Evolutionary conservation across 1,140 invertebrate genomes (phyloP).

Genomic region (Drosophila melanica): DNA sequence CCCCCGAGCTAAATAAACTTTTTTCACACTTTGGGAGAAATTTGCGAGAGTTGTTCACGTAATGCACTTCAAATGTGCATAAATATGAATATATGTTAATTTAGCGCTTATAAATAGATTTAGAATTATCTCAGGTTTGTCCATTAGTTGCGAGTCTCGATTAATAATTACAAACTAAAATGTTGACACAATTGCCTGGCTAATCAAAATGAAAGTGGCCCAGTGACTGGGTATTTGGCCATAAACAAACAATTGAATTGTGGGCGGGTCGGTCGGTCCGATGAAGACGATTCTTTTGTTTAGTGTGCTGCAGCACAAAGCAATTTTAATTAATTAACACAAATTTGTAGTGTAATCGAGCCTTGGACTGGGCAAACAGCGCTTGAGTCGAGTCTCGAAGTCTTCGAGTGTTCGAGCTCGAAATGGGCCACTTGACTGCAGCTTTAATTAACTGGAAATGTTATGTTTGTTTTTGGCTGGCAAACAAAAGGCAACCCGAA

Average conservation of each 20-base stretch:
- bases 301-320: conserved; percentile 24
- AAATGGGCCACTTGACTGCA: conserved; percentile 72
- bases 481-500: conserved; percentile 38
- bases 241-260: conserved; percentile 18
- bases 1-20: conserved; percentile 8
- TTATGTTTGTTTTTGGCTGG: conserved; percentile 70
- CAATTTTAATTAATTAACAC: conserved; percentile 78
- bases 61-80: background rate
- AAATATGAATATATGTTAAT: too few relatives aligned
- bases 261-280: background rate
- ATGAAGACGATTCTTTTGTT: conserved; percentile 29
- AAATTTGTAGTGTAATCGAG: conserved; percentile 75
- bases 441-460: conserved; percentile 81
- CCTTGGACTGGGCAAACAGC: conserved; percentile 31
- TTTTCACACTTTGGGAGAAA: background rate
- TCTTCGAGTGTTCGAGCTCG: conserved; percentile 11
- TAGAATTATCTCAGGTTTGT: too few relatives aligned
- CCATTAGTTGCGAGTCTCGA: too few relatives aligned
- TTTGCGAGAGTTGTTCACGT: background rate
- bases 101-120: too few relatives aligned
- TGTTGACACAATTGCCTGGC: background rate
- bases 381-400: conserved; percentile 26
- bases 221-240: conserved; percentile 12
- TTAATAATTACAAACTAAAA: background rate
- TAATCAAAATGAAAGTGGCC: conserved; percentile 19